Conservation (phyloP, 2,797 vertebrate species). For the Sebastolobus altivelis region DNA sequence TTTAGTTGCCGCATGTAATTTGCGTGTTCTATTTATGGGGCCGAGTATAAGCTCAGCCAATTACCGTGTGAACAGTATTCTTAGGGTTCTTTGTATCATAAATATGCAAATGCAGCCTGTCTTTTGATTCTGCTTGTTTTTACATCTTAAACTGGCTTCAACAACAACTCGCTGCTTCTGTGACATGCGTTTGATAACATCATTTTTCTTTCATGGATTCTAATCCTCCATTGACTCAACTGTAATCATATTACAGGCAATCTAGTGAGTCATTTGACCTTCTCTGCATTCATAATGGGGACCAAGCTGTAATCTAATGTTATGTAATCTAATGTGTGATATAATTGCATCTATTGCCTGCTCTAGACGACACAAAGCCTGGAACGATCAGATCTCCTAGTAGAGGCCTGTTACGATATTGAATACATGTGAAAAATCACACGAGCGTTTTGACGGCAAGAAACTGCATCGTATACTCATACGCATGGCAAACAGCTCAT, state of each 20-base stretch:
- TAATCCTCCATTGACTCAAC: conserved; percentile 75
- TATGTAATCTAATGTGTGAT: conserved; percentile 75
- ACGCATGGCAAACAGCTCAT: conserved; percentile 36
- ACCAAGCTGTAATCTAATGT: conserved; percentile 72
- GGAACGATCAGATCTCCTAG: conserved; percentile 53
- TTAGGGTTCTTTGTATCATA: conserved; percentile 53
- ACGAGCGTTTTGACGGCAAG: background rate
- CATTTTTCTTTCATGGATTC: conserved; percentile 70
- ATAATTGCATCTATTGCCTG: conserved; percentile 70
- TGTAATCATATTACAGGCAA: conserved; percentile 77
- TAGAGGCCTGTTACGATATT: conserved; percentile 31
- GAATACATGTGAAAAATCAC: conserved; percentile 32
- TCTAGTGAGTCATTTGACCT: conserved; percentile 81
- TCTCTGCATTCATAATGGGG: conserved; percentile 73
- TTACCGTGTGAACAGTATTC: conserved; percentile 62
- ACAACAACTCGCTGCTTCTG: conserved; percentile 49
- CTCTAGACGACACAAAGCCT: conserved; percentile 51
- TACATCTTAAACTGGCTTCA: conserved; percentile 65
- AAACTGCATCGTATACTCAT: background rate
- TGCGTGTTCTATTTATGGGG: conserved; percentile 70
- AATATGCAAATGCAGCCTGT: conserved; percentile 68
- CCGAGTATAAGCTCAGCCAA: conserved; percentile 59
- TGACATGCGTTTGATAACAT: conserved; percentile 69
- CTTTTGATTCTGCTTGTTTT: conserved; percentile 68
- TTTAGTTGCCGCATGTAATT: conserved; percentile 67